These are phyloP conservation scores for Stegodyphus dumicola DNA, from an alignment of 1,140 invertebrate genomes.

Conservation along the genomic window DNA sequence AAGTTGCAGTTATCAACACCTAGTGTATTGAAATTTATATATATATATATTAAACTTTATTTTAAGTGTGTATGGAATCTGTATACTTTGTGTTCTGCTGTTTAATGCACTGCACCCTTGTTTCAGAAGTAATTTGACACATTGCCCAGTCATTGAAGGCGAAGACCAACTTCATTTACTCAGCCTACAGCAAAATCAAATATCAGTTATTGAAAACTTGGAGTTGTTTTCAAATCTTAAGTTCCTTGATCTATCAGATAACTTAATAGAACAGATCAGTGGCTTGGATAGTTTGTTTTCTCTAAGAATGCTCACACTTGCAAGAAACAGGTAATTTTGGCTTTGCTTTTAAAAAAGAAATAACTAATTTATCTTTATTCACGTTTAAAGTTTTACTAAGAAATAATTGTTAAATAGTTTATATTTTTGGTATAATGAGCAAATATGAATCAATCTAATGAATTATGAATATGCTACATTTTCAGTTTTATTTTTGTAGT, in stretches of 20 bases:
- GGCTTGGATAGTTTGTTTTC: constrained; percentile 46
- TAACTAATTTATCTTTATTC: not conserved
- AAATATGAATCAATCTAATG: too few species aligned
- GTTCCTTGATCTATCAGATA: constrained; percentile 61
- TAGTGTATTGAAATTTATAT: too few species aligned
- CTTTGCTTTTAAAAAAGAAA: not conserved
- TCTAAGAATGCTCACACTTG: constrained; percentile 43
- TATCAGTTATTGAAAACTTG: constrained; percentile 55
- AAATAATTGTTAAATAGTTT: too few species aligned
- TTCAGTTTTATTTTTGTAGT: too few species aligned
- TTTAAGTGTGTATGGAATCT: too few species aligned
- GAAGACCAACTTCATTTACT: constrained; percentile 57
- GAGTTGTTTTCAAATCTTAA: constrained; percentile 50
- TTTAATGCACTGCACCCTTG: not conserved
- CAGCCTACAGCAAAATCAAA: constrained; percentile 59
- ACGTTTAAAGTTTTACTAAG: not conserved
- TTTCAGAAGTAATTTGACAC: constrained; percentile 47
- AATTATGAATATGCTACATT: too few species aligned
- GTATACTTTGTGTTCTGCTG: too few species aligned
- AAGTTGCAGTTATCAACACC: too few species aligned
- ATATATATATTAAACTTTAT: too few species aligned
- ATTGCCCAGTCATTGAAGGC: constrained; percentile 51
- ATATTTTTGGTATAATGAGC: too few species aligned
- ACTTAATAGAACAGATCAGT: constrained; percentile 50
- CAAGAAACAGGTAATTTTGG: constrained; percentile 44